These are phyloP conservation scores for Homalodisca vitripennis DNA, from an alignment of 1,140 invertebrate genomes.

Conservation along the genomic window DNA sequence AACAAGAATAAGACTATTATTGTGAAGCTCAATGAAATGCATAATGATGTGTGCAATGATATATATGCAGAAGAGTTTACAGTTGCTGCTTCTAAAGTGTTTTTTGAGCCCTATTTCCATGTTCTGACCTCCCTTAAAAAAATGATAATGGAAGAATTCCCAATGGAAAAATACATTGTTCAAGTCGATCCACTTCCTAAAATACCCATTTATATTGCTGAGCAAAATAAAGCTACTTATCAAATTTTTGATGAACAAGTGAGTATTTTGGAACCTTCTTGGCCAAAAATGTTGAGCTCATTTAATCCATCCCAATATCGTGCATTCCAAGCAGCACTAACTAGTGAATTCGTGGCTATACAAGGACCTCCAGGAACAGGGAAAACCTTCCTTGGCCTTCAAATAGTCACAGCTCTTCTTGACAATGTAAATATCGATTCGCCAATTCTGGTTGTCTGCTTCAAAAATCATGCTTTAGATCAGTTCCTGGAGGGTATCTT, in stretches of 20 bases:
- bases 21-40: slow-evolving; percentile 49
- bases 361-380: slow-evolving; percentile 81
- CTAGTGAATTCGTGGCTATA: slow-evolving; percentile 66
- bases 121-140: slow-evolving; percentile 60
- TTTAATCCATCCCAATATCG: slow-evolving; percentile 59
- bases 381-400: slow-evolving; percentile 73
- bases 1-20: slow-evolving; percentile 53
- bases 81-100: slow-evolving; percentile 65
- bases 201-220: slow-evolving; percentile 39
- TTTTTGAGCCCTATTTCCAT: slow-evolving; percentile 67
- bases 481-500: slow-evolving; percentile 77
- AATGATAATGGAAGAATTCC: slow-evolving; percentile 54
- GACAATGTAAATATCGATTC: slow-evolving; percentile 47
- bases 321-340: slow-evolving; percentile 59
- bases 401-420: slow-evolving; percentile 61
- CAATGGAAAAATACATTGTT: slow-evolving; percentile 64
- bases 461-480: slow-evolving; percentile 85
- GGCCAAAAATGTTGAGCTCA: slow-evolving; percentile 49
- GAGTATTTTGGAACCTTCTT: slow-evolving; percentile 42
- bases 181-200: slow-evolving; percentile 44
- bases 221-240: slow-evolving; percentile 9
- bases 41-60: slow-evolving; percentile 19
- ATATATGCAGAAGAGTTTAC: slow-evolving; percentile 43
- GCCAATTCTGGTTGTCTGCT: slow-evolving; percentile 77
- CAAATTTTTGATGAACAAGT: slow-evolving; percentile 19